Base-by-base conservation (phyloP, 2,888 invertebrate species). In the Caradrina clavipalpis region DNA sequence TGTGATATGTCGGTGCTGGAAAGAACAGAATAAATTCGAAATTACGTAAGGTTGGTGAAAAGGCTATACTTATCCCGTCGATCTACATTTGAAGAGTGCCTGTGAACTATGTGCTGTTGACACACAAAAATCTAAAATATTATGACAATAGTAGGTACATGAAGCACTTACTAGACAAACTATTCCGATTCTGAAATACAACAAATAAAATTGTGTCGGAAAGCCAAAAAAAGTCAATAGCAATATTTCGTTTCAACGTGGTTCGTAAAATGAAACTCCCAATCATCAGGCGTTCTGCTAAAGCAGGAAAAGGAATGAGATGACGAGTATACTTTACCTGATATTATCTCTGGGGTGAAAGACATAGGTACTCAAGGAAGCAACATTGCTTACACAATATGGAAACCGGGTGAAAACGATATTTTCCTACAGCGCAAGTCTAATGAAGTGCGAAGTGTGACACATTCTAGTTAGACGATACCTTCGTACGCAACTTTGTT, bases 1-100 rank as follows among this genome's bases (percentile, higher is more conserved):
- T 77, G 71, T 0, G 87, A 76, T 8, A 81, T 69, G 64, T 90
- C 85, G 0, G 89, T 90, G 2, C 94, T 94, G 87, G 35, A 88
- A 55, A 19, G 1, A 19, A 55, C 2, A 13, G 21, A 39, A 31
- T 6, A 61, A 17, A 35, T 15, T 47, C 1, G n/a, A 47, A 17
- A 13, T 45, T 15, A 39, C 11, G 39, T 39, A 39, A 31, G 6
- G 7, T 31, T 31, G 7, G 31, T 5, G 31, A 31, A 31, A 31
- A 31, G 7, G 31, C 6, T 31, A 31, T 26, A 26, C 26, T 26
- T 26, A 26, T 26, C 31, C 7, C 7, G 7, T 31, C 7, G 7
- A 39, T 39, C 11, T 39, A 1, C 11, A 39, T 39, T 39, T 10
- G 11, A 39, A 39, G 39, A 39, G 39, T 39, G 11, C 39, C 11